Base-by-base conservation (phyloP, 2,797 vertebrate genomes). In the Threskiornis aethiopicus region DNA sequence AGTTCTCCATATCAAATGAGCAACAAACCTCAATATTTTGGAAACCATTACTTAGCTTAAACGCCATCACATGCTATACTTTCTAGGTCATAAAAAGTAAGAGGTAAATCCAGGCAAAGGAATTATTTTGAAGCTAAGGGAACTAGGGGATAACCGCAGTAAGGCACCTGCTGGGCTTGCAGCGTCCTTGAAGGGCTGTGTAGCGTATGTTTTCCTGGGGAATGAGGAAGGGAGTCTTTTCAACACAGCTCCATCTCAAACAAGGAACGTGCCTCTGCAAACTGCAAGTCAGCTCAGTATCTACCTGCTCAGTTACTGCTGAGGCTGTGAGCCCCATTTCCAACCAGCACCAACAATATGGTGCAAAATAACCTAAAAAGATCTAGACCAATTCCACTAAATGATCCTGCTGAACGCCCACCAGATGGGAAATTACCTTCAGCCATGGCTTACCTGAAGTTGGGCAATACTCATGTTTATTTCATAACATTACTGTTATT, bases 131-230 rank as follows among this genome's bases (percentile, higher is more conserved):
- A 81, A 89, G 15, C 42, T 89, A 94, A 89, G 51, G 44, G 86
- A 92, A 95, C 94, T 80, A 94, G 55, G 51, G 52, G 88, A 96
- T 96, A 90, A 93, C 9, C 5, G 2, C 54, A 82, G 65, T 16
- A 44, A 89, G 71, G 73, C 62, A 84, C 62, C 70, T 76, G 80
- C 65, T 78, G 37, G 87, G 51, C 16, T 88, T 39, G 70, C 62
- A 82, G 42, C 41, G 62, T 65, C 86, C 80, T 82, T 69, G 49
- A 69, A 89, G 51, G 73, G 54, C 65, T 1, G 0, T 11, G 35
- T n/a, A n/a, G 65, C 39, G 73, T 58, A 1, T 21, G 29, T 66
- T 82, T 92, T 76, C 73, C 92, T 9, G 8, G 28, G 35, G 35
- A 92, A 3, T 15, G 31, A 61, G 55, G 8, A 85, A 87, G 37